Evolutionary conservation across 2,888 invertebrate species (phyloP), one percentile per base, ranked within the genome.

Genomic region (Lasioglossum marginatum): DNA sequence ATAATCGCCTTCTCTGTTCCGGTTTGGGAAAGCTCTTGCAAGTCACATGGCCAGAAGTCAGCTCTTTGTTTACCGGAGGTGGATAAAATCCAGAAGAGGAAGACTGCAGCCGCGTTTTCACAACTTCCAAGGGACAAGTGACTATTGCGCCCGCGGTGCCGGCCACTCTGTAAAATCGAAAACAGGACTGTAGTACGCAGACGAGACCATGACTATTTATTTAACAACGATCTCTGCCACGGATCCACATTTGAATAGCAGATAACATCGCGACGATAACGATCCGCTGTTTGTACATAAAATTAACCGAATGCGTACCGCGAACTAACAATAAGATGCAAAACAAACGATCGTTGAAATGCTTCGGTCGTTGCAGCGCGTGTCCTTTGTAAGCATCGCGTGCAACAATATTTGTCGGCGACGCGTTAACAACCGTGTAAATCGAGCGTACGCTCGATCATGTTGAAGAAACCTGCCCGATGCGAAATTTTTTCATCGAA

Each of bases 101-200:
- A 40, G 99, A 99, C 95, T 99, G 99, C 90, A 99, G 96, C 45
- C 99, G 97, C 19, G 99, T 99, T 96, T 99, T 99, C 72, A 99
- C 99, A 90, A 99, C 99, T 96, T 99, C 99, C 92, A 99, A 96
- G 19, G 99, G 99, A 95, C 99, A 99, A 93, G 99, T 99, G 89
- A 99, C 97, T 90, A 99, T 98, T 31, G 99, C 99, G 79, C 99
- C 99, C 73, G 98, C 98, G 78, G 99, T 99, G 88, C 99, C 99
- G 88, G 99, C 99, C 95, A 98, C 97, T 95, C 99, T 99, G 96
- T 43, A 43, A 45, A 72, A 83, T 43, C 19, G 12, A 31, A 48
- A 45, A 12, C 31, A 57, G 23, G 12, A n/a, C 70, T 27, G 14
- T 63, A 34, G 8, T 10, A 34, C 19, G 19, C 4, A 23, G 5